Evolutionary conservation across 2,113 vertebrate species (phyloP).

Genomic region (Tor tambroides): DNA sequence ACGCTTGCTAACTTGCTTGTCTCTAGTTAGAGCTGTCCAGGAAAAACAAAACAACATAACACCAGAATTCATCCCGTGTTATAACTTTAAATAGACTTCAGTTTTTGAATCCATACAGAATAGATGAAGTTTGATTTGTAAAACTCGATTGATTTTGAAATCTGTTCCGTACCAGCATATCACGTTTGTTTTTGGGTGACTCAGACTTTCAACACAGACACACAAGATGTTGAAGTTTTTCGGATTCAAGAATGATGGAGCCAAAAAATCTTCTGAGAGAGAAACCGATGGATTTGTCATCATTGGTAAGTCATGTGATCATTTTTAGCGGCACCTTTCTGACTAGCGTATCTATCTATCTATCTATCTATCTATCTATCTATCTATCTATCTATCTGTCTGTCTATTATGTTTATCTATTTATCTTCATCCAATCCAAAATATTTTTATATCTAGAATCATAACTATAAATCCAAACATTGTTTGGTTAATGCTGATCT

Average conservation of each 20-base stretch:
- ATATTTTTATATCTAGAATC: background rate
- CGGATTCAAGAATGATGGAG: conserved; percentile 84
- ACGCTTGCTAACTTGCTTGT: background rate
- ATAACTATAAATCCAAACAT: background rate
- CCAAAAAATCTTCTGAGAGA: conserved; percentile 82
- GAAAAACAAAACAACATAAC: background rate
- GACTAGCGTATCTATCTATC: too few species aligned
- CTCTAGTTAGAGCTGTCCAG: background rate
- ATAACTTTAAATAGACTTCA: background rate
- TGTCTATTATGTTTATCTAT: background rate
- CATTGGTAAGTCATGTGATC: conserved; percentile 82
- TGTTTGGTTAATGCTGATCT: background rate
- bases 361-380: too few species aligned
- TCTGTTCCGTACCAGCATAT: too few species aligned
- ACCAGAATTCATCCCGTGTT: background rate
- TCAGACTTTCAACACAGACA: background rate
- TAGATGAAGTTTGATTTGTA: background rate
- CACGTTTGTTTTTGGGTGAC: too few species aligned
- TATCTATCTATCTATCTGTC: too few species aligned
- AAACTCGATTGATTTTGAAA: background rate
- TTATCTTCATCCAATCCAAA: background rate
- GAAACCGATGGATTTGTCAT: conserved; percentile 93
- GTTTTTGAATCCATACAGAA: background rate
- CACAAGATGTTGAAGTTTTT: conserved; percentile 87
- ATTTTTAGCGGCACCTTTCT: background rate